A percentile compares a stretch with the other conserved stretches of the same genome.
Evolutionary conservation across 2,797 vertebrate genomes (phyloP).

Genomic region (Halcyon badia): DNA sequence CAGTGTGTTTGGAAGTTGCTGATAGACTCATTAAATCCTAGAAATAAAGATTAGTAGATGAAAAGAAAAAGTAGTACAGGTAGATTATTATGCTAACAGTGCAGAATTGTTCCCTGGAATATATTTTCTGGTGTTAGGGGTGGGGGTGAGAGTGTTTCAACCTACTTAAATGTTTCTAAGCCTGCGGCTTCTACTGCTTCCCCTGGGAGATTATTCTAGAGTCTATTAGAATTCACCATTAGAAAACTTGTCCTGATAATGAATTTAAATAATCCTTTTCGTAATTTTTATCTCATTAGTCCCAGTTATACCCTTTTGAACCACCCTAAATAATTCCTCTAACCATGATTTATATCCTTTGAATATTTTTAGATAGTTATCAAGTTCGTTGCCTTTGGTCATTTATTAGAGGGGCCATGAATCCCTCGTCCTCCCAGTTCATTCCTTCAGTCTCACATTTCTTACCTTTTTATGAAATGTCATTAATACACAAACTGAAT

Average conservation of each 20-base stretch:
- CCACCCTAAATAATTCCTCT: not conserved
- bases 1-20: not conserved
- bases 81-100: not conserved
- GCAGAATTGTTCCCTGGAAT: not conserved
- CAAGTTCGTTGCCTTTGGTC: not conserved
- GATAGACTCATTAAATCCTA: slow-evolving; percentile 3
- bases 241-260: slow-evolving; percentile 30
- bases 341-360: not conserved
- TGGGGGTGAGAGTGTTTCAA: not conserved
- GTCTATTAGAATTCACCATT: slow-evolving; percentile 9
- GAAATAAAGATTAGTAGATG: not conserved
- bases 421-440: not conserved
- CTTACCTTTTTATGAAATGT: not conserved
- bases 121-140: not conserved
- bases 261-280: slow-evolving; percentile 27
- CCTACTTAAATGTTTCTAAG: slow-evolving; percentile 22
- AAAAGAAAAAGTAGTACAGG: not conserved
- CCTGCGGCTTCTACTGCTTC: slow-evolving; percentile 30
- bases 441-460: not conserved
- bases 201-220: slow-evolving; percentile 8
- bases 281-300: slow-evolving; percentile 36
- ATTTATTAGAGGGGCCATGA: not conserved
- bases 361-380: slow-evolving; percentile 35
- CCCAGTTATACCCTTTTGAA: slow-evolving; percentile 3
- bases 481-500: not conserved